These are phyloP conservation scores for Mycteria americana DNA, from an alignment of 2,797 vertebrate species.

Conservation along the genomic window DNA sequence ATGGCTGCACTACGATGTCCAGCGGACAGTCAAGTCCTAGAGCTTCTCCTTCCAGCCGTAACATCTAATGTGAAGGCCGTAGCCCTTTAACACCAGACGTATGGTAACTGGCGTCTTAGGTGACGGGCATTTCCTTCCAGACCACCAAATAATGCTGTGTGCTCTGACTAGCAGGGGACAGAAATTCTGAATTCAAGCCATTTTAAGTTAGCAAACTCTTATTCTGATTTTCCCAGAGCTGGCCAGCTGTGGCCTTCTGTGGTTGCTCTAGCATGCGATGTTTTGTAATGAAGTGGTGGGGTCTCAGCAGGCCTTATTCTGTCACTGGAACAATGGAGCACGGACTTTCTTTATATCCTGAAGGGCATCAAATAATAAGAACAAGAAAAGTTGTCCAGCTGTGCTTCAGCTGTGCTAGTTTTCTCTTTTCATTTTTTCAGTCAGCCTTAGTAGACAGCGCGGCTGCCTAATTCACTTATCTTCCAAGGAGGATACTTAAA, in stretches of 20 bases:
- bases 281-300: slow-evolving; percentile 17
- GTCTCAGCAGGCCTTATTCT: slow-evolving; percentile 46
- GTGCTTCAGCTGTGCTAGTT: slow-evolving; percentile 27
- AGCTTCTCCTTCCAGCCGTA: neutral
- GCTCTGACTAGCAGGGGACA: neutral
- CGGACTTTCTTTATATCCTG: slow-evolving; percentile 17
- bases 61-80: neutral
- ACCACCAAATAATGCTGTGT: neutral
- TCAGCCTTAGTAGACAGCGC: neutral
- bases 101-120: neutral
- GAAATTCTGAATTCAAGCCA: neutral
- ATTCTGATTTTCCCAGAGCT: neutral
- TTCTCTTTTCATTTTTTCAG: slow-evolving; percentile 16
- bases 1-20: rapidly evolving
- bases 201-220: neutral
- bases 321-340: slow-evolving; percentile 39
- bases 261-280: neutral
- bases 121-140: neutral
- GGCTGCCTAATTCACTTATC: neutral
- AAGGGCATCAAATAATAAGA: slow-evolving; percentile 32
- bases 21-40: neutral
- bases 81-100: neutral
- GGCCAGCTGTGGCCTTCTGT: slow-evolving; percentile 5
- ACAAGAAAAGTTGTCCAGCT: slow-evolving; percentile 38
- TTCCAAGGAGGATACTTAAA: neutral